These are phyloP conservation scores for Cataglyphis albicans DNA, from an alignment of 2,888 invertebrate species.

Conservation along the genomic window DNA sequence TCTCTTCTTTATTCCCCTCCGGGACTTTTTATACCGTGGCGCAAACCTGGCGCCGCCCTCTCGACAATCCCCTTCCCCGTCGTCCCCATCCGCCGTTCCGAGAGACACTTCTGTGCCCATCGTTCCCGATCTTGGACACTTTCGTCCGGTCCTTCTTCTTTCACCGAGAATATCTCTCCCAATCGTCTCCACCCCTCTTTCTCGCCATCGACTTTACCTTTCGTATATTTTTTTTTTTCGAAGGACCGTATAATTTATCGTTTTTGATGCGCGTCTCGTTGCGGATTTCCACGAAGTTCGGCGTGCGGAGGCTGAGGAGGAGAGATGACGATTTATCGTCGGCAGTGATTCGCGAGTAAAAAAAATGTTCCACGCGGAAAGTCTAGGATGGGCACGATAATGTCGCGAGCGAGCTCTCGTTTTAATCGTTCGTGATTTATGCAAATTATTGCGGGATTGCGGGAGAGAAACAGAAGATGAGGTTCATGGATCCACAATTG, in stretches of 20 bases:
- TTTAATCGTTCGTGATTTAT: constrained; percentile 25
- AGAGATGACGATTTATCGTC: constrained; percentile 47
- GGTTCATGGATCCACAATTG: not conserved
- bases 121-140: not conserved
- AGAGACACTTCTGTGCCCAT: not conserved
- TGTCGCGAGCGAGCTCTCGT: constrained; percentile 4
- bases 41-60: constrained; percentile 85
- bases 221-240: constrained; percentile 28
- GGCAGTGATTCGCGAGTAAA: constrained; percentile 28
- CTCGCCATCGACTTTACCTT: not conserved
- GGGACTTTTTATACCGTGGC: constrained; percentile 79
- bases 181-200: not conserved
- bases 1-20: constrained; percentile 71
- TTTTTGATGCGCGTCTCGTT: constrained; percentile 73
- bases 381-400: constrained; percentile 32
- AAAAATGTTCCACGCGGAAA: constrained; percentile 4
- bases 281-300: constrained; percentile 56
- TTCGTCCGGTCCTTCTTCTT: not conserved
- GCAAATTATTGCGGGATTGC: not conserved
- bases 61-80: constrained; percentile 70
- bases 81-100: constrained; percentile 18
- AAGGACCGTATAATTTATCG: constrained; percentile 38
- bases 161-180: not conserved
- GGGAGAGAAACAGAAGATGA: not conserved
- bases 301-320: not conserved